Conservation (phyloP, 2,113 vertebrate genomes). For the Lontra canadensis region DNA sequence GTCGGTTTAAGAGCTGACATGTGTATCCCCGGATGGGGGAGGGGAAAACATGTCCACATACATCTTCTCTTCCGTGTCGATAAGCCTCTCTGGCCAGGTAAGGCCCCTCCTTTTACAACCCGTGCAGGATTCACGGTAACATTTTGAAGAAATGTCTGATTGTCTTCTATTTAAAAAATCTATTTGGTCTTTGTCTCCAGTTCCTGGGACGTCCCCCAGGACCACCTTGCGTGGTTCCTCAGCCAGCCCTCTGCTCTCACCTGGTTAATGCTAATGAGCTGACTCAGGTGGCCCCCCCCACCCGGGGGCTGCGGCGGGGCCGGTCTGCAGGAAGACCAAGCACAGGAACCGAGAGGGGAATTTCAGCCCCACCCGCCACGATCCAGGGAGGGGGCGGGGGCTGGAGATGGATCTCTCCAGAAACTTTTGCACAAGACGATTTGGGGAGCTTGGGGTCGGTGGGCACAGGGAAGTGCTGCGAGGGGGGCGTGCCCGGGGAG, state of each 20-base stretch:
- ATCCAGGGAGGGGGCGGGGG: background rate
- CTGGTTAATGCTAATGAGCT: background rate
- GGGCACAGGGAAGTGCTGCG: accelerated
- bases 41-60: background rate
- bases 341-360: background rate
- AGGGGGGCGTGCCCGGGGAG: accelerated
- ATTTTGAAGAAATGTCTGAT: background rate
- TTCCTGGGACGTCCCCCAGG: background rate
- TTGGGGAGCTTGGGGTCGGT: background rate
- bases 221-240: accelerated
- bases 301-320: background rate
- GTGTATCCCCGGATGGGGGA: background rate
- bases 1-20: background rate
- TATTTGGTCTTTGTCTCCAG: background rate
- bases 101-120: background rate
- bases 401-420: background rate
- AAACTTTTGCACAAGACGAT: accelerated
- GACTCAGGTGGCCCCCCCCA: accelerated
- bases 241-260: background rate
- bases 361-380: too few species aligned
- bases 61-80: background rate
- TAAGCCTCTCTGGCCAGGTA: background rate
- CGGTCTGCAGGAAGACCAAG: background rate
- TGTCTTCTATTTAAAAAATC: background rate
- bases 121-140: background rate